Percentiles rank a stretch among this genome's conserved stretches.
phyloP scores from a whole-genome alignment of 1,140 invertebrate species.

The Aphidius ervi region DNA sequence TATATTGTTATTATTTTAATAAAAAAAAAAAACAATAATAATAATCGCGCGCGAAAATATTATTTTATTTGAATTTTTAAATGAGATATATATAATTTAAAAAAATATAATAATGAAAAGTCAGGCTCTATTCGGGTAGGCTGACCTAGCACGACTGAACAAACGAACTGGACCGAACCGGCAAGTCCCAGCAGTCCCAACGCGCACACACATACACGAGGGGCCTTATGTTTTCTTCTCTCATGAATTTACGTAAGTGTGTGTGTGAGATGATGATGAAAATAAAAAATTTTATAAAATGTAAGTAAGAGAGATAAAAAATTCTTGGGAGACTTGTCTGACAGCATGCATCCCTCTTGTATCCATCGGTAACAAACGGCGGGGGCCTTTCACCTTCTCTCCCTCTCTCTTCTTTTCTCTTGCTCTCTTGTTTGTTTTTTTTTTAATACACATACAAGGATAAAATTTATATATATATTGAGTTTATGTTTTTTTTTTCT shows the following conservation, averaged over 20 bases:
- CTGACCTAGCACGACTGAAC: conserved; percentile 50
- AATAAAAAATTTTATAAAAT: neutral
- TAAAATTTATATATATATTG: too few species aligned
- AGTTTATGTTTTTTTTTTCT: neutral
- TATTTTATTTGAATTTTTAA: too few species aligned
- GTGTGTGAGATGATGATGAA: neutral
- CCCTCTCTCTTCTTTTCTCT: conserved; percentile 22
- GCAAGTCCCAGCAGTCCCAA: too few species aligned
- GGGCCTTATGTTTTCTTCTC: conserved; percentile 8
- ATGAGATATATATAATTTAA: too few species aligned
- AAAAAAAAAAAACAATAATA: conserved; percentile 1
- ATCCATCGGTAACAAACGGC: conserved; percentile 42
- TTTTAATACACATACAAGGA: neutral
- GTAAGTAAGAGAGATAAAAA: conserved; percentile 32
- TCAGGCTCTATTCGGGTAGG: conserved; percentile 40
- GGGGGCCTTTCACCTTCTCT: conserved; percentile 25
- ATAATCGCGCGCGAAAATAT: too few species aligned
- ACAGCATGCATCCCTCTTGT: conserved; percentile 43
- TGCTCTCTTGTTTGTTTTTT: conserved; percentile 4
- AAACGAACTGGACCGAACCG: conserved; percentile 30
- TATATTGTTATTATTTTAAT: neutral
- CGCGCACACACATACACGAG: neutral
- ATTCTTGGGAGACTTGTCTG: conserved; percentile 45
- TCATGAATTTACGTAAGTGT: neutral
- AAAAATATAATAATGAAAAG: conserved; percentile 7